phyloP scores from a whole-genome alignment of 2,113 vertebrate species.

The Sinocyclocheilus anshuiensis region DNA sequence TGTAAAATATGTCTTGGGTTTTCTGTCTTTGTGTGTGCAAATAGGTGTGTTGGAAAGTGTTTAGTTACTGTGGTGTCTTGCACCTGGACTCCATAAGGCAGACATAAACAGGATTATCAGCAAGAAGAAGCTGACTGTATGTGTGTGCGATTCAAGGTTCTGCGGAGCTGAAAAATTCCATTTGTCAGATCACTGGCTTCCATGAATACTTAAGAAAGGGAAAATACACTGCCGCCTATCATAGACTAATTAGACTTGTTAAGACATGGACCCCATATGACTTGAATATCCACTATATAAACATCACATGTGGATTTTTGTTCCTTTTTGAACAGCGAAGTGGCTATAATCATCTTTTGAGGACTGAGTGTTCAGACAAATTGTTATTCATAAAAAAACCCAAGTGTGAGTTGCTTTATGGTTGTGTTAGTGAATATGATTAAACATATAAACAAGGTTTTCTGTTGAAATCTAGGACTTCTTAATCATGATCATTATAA shows the following conservation, averaged over 20 bases:
- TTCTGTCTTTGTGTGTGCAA: conserved; percentile 26
- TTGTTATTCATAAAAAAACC: not conserved
- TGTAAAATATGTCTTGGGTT: conserved; percentile 26
- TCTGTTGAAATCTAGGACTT: not conserved
- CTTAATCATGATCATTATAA: not conserved
- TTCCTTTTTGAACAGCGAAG: conserved; percentile 32
- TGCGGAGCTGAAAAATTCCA: conserved; percentile 78
- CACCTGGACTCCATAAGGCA: conserved; percentile 69
- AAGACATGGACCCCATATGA: conserved; percentile 70
- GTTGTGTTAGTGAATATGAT: not conserved
- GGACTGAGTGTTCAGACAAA: not conserved
- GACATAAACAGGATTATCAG: conserved; percentile 80
- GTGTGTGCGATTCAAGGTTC: conserved; percentile 72
- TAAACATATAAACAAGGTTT: not conserved
- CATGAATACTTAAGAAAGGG: conserved; percentile 80
- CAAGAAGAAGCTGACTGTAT: conserved; percentile 65
- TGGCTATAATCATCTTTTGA: conserved; percentile 13
- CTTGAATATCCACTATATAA: conserved; percentile 63
- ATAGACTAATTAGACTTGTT: conserved; percentile 80
- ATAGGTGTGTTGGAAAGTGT: conserved; percentile 47
- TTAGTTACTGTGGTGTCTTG: conserved; percentile 56
- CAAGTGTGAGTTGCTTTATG: not conserved
- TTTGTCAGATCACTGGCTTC: conserved; percentile 83
- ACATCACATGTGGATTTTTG: conserved; percentile 60
- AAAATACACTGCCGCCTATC: conserved; percentile 72